Conservation (phyloP, 2,888 invertebrate species). For the Anoplius nigerrimus region DNA sequence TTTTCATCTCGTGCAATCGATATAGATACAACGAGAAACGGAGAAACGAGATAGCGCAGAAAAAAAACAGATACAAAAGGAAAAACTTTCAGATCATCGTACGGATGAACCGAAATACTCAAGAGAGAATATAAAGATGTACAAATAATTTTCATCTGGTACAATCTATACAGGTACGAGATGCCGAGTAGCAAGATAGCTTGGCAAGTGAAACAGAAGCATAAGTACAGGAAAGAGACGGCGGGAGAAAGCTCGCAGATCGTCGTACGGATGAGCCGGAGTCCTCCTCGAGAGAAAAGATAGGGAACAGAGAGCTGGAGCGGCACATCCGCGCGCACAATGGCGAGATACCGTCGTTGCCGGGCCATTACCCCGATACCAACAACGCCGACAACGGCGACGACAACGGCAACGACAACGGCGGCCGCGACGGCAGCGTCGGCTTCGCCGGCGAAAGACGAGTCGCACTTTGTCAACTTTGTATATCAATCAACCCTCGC, state of each 20-base stretch:
- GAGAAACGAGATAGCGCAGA: too few species aligned
- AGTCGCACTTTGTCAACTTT: conserved; percentile 63
- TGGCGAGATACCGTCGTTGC: conserved; percentile 58
- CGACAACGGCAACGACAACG: conserved; percentile 27
- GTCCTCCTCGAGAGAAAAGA: conserved; percentile 38
- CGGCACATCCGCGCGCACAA: conserved; percentile 43
- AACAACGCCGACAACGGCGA: conserved; percentile 32
- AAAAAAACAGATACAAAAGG: too few species aligned
- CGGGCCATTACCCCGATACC: conserved; percentile 58
- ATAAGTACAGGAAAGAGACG: conserved; percentile 1
- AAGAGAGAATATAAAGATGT: too few species aligned
- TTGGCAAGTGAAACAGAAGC: too few species aligned
- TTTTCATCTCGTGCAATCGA: too few species aligned
- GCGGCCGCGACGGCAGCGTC: neutral
- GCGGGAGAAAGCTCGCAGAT: conserved; percentile 22
- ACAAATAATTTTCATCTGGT: too few species aligned
- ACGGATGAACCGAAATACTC: too few species aligned
- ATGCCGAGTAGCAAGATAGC: too few species aligned
- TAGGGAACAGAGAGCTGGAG: conserved; percentile 36
- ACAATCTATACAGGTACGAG: too few species aligned
- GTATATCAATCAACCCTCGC: conserved; percentile 59
- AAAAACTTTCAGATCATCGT: too few species aligned
- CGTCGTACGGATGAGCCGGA: conserved; percentile 32
- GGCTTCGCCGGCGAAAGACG: conserved; percentile 15
- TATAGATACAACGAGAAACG: too few species aligned